Evolutionary conservation across 2,797 vertebrate species (phyloP), one percentile per base, ranked within the genome.

Genomic region (Anguilla megastoma): DNA sequence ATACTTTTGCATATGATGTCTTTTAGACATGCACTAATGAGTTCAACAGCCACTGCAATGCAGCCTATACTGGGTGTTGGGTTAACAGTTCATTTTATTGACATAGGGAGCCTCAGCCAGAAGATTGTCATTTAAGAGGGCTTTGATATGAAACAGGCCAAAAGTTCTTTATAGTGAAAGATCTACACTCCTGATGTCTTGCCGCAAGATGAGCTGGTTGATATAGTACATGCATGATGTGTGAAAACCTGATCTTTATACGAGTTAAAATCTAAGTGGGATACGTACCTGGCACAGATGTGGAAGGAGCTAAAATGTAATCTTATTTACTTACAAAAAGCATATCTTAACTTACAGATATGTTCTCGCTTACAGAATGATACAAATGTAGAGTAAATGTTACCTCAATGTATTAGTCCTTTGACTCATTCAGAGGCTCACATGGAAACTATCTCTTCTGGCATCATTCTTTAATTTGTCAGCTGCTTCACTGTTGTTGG

Each of bases 391-490:
- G 33, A 80, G 76, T 21, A 80, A 80, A 48, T 80, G 33, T 18
- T 80, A 36, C 18, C 41, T 48, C 76, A 45, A 14, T 24, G 76
- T 80, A 8, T 80, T 33, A 33, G 33, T 76, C 5, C 18, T 80
- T 24, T 45, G 76, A 48, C 14, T 80, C 76, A 48, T 48, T 45
- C 76, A 48, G 76, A 24, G 41, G 18, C 33, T 41, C 76, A 80
- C 14, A 80, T 48, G 76, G 76, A 80, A 80, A 80, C 76, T 45
- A 45, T 85, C 50, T 54, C 45, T 84, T n/a, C 30, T 60, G 54
- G 69, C 87, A 27, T 88, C 33, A 56, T 85, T 76, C 71, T 85
- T 88, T 87, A 82, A 48, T 54, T 71, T 74, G 52, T 63, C 82
- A 71, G 84, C 74, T 79, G 8, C 30, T 54, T 76, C 56, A 80